Evolutionary conservation across 2,797 vertebrate species (phyloP), one percentile per base, ranked within the genome.

Genomic region (Sebastes oblongus): DNA sequence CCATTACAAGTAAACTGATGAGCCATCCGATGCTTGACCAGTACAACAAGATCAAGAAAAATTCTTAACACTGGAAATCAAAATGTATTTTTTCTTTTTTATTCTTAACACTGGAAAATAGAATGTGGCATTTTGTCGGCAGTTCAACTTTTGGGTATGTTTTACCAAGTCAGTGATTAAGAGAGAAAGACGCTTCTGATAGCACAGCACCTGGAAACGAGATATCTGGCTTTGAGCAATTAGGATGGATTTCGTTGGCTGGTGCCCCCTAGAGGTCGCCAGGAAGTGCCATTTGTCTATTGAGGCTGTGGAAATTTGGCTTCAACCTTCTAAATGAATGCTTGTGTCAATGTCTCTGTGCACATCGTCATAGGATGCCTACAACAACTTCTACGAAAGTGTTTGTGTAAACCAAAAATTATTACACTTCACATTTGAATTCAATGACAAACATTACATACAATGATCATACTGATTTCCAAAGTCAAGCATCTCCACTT

Each of bases 391-490:
- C 22, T 72, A 66, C 64, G 66, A 80, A 81, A 82, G 71, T 80
- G 73, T 85, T 84, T 86, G 83, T 87, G 85, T 85, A 79, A 92
- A 93, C 84, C 88, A 89, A 91, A 92, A 90, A 81, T 20, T 72
- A 73, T 87, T 87, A 56, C 70, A 88, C 58, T 75, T 79, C 32
- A 79, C 65, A 74, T 92, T 85, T 80, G 13, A 91, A 80, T 79
- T 84, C 25, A 84, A 78, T 54, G 34, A 70, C 69, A 77, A 86
- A 61, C 61, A 84, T 66, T 62, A 34, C 75, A 79, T 74, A 82
- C 39, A 73, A 30, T 29, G 66, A 68, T 78, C 66, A 74, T 65
- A 71, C 60, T 8, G 20, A 78, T 80, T 84, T 89, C 78, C 79
- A 85, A 90, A 91, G 80, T 85, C 80, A 88, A 84, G 64, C 86